phyloP scores from a whole-genome alignment of 2,888 invertebrate genomes.

The Caenorhabditis wallacei region DNA sequence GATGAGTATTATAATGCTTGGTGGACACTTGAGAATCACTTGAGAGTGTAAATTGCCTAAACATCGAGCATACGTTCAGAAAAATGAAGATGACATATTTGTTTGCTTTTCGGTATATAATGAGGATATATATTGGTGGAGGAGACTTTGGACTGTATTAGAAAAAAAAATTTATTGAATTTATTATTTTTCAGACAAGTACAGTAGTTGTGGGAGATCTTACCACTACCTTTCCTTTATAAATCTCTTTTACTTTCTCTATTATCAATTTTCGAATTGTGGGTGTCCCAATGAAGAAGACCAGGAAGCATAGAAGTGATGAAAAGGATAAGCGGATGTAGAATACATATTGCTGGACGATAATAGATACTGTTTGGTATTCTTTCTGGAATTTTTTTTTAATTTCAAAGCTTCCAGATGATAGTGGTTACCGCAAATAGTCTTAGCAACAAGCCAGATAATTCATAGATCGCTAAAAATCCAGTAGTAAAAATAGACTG shows the following conservation, averaged over 20 bases:
- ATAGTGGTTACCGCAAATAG: background rate
- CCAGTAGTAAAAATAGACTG: conserved; percentile 2
- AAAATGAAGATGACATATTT: conserved; percentile 3
- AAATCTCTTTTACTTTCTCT: background rate
- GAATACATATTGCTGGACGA: background rate
- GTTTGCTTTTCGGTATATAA: conserved; percentile 22
- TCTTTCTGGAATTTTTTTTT: conserved; percentile 8
- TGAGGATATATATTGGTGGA: background rate
- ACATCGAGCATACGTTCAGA: conserved; percentile 53
- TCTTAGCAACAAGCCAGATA: background rate
- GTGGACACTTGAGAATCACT: conserved; percentile 57
- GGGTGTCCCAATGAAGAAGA: conserved; percentile 12
- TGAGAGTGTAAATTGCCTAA: conserved; percentile 69
- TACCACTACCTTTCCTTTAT: background rate
- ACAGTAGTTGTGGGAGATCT: conserved; percentile 11
- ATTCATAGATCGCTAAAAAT: background rate
- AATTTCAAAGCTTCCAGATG: background rate
- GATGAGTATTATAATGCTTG: conserved; percentile 17
- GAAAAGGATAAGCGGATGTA: conserved; percentile 1
- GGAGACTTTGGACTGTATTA: no score
- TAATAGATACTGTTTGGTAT: background rate
- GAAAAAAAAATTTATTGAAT: no score
- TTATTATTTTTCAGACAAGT: conserved; percentile 7
- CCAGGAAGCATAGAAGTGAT: conserved; percentile 12
- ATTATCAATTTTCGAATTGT: conserved; percentile 10